phyloP scores from a whole-genome alignment of 30 jellyfish, hydroid and myxozoan species.

The Cassiopea andromeda region DNA sequence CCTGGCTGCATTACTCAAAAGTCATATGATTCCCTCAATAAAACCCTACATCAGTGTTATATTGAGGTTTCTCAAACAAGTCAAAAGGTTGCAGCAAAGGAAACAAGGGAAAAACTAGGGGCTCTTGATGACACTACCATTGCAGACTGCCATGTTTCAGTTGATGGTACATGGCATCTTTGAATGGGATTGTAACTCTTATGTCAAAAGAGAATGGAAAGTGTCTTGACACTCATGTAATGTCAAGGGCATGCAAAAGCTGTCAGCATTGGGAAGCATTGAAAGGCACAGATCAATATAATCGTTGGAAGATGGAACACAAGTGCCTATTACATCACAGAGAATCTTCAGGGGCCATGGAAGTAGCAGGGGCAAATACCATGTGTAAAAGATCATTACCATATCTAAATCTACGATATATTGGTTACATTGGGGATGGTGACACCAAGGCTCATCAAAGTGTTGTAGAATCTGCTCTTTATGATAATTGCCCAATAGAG shows the following conservation, averaged over 20 bases:
- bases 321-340: neutral
- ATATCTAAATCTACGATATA: neutral
- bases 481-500: neutral
- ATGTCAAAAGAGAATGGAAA: neutral
- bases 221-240: neutral
- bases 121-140: neutral
- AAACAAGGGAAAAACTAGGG: neutral
- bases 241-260: neutral
- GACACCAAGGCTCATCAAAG: neutral
- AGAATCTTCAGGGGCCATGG: constrained; percentile 3
- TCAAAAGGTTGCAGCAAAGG: neutral
- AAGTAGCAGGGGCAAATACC: neutral
- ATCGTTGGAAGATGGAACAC: neutral
- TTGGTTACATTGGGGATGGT: neutral
- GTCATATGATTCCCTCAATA: neutral
- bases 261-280: neutral
- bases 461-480: neutral
- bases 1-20: neutral
- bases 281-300: neutral
- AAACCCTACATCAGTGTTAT: neutral
- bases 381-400: neutral
- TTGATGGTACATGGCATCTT: neutral
- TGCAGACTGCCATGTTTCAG: neutral
- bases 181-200: neutral
- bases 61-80: too few species aligned